Conservation (phyloP, 2,797 vertebrate genomes). For the Cossypha heuglini region DNA sequence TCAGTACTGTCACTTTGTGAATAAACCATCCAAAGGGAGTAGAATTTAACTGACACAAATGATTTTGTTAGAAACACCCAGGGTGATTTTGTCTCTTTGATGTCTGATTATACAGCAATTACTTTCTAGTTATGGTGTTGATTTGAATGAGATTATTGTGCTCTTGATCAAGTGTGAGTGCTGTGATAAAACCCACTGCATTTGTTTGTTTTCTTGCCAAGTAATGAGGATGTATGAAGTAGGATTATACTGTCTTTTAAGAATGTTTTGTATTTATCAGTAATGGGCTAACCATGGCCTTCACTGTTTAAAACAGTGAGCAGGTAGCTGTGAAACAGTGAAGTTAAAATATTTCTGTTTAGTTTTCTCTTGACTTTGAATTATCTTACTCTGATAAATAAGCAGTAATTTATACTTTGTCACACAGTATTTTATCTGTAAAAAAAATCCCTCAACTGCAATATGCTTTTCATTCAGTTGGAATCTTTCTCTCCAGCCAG, state of each 20-base stretch:
- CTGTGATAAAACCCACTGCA: constrained; percentile 1
- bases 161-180: constrained; percentile 26
- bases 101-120: constrained; percentile 49
- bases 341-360: neutral
- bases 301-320: neutral
- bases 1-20: neutral
- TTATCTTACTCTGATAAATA: neutral
- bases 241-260: constrained; percentile 30
- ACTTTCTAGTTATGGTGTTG: constrained; percentile 38
- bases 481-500: neutral
- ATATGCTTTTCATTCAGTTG: neutral
- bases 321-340: neutral
- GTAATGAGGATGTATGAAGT: neutral
- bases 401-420: neutral
- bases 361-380: neutral
- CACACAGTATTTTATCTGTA: neutral
- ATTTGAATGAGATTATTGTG: constrained; percentile 46
- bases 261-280: constrained; percentile 3
- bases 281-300: neutral
- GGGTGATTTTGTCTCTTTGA: constrained; percentile 49
- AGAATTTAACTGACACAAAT: neutral
- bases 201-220: constrained; percentile 54
- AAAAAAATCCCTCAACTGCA: neutral
- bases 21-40: neutral
- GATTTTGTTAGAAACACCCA: constrained; percentile 25